Evolutionary conservation across 2,888 invertebrate genomes (phyloP).

Genomic region (Timandra comae): DNA sequence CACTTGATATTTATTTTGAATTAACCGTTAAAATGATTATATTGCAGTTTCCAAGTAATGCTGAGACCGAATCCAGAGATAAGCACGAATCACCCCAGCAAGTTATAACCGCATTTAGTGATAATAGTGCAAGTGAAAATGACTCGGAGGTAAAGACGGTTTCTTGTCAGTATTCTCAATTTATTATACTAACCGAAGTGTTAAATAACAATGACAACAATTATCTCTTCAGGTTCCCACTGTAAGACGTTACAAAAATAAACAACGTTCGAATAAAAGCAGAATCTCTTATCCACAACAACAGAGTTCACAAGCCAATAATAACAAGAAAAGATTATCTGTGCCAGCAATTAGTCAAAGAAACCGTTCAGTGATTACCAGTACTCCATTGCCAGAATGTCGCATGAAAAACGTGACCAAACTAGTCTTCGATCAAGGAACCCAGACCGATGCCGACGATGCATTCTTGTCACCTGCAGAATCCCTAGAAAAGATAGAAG

Average conservation of each 20-base stretch:
- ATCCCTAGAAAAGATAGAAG: constrained; percentile 28
- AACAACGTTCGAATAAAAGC: no score
- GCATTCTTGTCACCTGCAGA: neutral
- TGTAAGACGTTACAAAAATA: no score
- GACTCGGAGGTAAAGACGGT: constrained; percentile 28
- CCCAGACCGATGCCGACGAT: constrained; percentile 46
- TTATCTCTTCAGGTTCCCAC: no score
- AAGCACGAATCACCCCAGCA: no score
- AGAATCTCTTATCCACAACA: constrained; percentile 6
- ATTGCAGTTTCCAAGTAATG: no score
- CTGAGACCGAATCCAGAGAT: no score
- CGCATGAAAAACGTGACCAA: no score
- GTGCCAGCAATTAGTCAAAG: constrained; percentile 12
- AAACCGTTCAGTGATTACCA: constrained; percentile 31
- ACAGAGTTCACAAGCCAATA: constrained; percentile 5
- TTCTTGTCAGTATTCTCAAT: no score
- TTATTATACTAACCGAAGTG: no score
- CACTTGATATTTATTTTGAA: no score
- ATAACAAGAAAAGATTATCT: constrained; percentile 1
- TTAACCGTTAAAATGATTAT: no score
- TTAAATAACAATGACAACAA: no score
- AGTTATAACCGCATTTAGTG: constrained; percentile 20
- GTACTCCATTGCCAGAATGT: constrained; percentile 43
- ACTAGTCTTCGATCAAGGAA: constrained; percentile 36
- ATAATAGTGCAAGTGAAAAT: constrained; percentile 29